These are phyloP conservation scores for Alouatta palliata DNA, from an alignment of 2,113 vertebrate species.

Conservation along the genomic window DNA sequence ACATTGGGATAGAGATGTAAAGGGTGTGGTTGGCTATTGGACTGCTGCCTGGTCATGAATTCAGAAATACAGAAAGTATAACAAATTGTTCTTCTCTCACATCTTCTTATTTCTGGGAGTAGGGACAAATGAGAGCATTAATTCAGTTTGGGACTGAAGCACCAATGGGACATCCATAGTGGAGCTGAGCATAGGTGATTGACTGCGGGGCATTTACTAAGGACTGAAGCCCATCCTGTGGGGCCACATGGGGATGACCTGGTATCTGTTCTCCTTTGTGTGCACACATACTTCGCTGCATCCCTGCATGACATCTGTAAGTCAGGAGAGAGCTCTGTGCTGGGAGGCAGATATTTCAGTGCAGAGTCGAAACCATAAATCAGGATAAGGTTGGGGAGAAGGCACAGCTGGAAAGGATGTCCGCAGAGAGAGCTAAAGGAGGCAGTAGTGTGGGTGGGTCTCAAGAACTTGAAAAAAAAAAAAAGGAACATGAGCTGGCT, in stretches of 20 bases:
- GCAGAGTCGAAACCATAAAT: not conserved
- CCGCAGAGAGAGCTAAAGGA: not conserved
- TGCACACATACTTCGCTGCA: not conserved
- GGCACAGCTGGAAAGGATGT: not conserved
- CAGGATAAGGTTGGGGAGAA: not conserved
- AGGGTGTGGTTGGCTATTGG: not conserved
- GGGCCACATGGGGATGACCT: not conserved
- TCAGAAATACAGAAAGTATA: not conserved
- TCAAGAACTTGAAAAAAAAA: not conserved
- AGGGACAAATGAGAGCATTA: no score
- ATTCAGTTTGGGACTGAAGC: not conserved
- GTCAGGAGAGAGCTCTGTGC: not conserved
- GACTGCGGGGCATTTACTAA: not conserved
- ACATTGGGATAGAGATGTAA: not conserved
- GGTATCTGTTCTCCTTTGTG: not conserved
- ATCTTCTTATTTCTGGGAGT: not conserved
- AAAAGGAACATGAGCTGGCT: not conserved
- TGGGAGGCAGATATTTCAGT: not conserved
- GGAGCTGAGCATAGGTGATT: not conserved
- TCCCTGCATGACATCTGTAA: fast-evolving
- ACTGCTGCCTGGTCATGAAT: not conserved
- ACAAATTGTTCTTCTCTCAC: not conserved
- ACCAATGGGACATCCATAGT: not conserved
- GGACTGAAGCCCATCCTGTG: no score
- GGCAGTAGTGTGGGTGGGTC: not conserved